Percentiles rank a stretch among this genome's conserved stretches.
Conservation (phyloP, 2,888 invertebrate species). For the Pecten maximus region DNA sequence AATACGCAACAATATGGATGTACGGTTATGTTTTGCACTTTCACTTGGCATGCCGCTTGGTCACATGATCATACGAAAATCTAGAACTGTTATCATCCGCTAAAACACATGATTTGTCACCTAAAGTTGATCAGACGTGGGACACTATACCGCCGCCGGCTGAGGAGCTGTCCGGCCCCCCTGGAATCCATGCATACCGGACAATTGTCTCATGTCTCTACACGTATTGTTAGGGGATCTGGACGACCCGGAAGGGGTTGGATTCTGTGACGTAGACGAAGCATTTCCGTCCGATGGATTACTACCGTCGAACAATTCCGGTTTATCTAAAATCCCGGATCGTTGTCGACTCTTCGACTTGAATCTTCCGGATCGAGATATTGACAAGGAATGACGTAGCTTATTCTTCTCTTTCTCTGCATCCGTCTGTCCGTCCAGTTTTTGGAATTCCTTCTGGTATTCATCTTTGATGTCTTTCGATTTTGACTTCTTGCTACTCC, state of each 20-base stretch:
- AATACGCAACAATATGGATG: background rate
- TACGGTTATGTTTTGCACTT: background rate
- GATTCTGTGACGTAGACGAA: background rate
- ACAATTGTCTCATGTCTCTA: slow-evolving; percentile 50
- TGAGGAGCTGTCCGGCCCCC: background rate
- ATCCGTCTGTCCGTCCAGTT: slow-evolving; percentile 62
- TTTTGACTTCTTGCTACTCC: slow-evolving; percentile 61
- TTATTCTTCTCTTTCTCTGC: slow-evolving; percentile 71
- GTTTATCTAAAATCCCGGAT: slow-evolving; percentile 70
- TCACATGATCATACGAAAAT: background rate
- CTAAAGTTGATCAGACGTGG: background rate
- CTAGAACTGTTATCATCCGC: background rate
- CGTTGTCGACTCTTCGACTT: slow-evolving; percentile 75
- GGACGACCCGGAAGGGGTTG: slow-evolving; percentile 44
- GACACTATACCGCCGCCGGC: background rate
- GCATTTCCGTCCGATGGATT: slow-evolving; percentile 44
- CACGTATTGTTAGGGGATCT: slow-evolving; percentile 54
- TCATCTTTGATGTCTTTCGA: slow-evolving; percentile 63
- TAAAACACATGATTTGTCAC: background rate
- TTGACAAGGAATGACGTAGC: slow-evolving; percentile 72
- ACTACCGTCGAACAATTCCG: slow-evolving; percentile 66
- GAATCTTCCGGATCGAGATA: slow-evolving; percentile 76
- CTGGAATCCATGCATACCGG: slow-evolving; percentile 28
- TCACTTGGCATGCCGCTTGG: background rate
- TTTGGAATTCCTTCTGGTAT: slow-evolving; percentile 58